These are phyloP conservation scores for Sigmodon hispidus DNA, from an alignment of 2,113 vertebrate genomes.

Conservation along the genomic window DNA sequence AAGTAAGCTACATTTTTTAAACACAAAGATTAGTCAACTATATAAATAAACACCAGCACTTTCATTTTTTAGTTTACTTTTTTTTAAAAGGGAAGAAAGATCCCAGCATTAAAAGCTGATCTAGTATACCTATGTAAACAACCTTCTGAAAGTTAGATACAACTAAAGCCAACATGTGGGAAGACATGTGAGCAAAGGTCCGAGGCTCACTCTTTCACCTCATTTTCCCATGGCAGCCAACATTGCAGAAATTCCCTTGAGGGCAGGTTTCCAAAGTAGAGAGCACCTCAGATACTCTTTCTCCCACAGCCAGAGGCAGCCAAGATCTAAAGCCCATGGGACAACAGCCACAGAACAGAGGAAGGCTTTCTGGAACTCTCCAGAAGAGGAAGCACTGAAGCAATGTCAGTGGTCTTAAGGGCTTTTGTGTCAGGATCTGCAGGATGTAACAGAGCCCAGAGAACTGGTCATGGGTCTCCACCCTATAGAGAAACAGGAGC, in stretches of 20 bases:
- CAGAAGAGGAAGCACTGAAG: neutral
- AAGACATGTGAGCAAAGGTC: neutral
- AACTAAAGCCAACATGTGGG: neutral
- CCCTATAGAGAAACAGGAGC: neutral
- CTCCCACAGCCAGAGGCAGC: neutral
- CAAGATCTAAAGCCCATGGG: neutral
- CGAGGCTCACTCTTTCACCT: neutral
- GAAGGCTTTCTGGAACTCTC: neutral
- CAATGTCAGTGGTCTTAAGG: neutral
- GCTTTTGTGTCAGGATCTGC: neutral
- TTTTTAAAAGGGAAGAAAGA: neutral
- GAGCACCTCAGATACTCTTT: neutral
- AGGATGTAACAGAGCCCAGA: neutral
- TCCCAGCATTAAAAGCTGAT: conserved; percentile 1
- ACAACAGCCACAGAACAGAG: neutral
- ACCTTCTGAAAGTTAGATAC: neutral
- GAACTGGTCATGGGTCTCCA: neutral
- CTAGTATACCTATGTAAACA: neutral
- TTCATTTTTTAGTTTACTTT: neutral
- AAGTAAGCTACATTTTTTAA: neutral
- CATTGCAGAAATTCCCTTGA: neutral
- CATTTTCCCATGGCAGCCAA: neutral
- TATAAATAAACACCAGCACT: neutral
- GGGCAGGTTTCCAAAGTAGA: neutral
- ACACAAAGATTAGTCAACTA: neutral